Percentiles rank a stretch among this genome's conserved stretches.
Conservation (phyloP, 2,113 vertebrate species). For the Lophura nycthemera region DNA sequence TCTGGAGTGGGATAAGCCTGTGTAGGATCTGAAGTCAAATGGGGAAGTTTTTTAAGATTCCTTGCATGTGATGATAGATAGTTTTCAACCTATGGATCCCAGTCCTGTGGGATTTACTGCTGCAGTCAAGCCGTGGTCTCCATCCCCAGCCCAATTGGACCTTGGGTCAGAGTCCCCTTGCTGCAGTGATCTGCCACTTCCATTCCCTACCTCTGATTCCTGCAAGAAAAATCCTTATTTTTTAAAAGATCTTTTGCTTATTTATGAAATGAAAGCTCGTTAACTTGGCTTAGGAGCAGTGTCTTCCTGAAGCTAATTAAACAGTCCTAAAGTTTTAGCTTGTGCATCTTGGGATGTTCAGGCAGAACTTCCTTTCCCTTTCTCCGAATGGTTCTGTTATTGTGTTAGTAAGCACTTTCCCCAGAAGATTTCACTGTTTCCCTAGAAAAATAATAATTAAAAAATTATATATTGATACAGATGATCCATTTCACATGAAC, state of each 20-base stretch:
- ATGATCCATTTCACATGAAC: slow-evolving; percentile 28
- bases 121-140: background rate
- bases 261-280: background rate
- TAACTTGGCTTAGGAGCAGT: background rate
- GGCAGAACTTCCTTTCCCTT: background rate
- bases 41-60: background rate
- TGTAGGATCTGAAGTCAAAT: background rate
- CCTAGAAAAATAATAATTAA: slow-evolving; percentile 8
- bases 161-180: background rate
- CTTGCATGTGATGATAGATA: background rate
- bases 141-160: background rate
- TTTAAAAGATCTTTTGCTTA: background rate
- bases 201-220: background rate
- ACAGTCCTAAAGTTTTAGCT: background rate
- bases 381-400: background rate
- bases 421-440: slow-evolving; percentile 23
- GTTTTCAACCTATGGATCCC: background rate
- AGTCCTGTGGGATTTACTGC: background rate
- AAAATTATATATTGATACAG: slow-evolving; percentile 25
- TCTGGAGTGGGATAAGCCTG: background rate
- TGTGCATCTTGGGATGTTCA: background rate
- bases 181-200: accelerated
- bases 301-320: background rate
- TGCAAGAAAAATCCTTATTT: background rate
- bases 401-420: slow-evolving; percentile 3